Evolutionary conservation across 2,113 vertebrate genomes (phyloP).

Genomic region (Proteles cristata): DNA sequence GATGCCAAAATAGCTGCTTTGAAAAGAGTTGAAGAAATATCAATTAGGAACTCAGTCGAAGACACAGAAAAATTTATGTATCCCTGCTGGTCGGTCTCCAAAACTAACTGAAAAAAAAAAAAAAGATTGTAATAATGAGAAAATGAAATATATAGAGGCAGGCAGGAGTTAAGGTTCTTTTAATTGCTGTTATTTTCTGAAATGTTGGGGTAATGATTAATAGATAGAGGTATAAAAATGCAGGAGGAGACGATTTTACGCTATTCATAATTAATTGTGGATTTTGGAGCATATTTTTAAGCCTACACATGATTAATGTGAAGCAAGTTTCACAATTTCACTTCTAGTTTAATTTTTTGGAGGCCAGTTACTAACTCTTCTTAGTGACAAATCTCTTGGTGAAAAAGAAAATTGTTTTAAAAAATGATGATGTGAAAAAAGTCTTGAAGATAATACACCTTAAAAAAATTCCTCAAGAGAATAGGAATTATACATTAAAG

Average conservation of each 20-base stretch:
- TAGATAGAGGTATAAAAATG: slow-evolving; percentile 60
- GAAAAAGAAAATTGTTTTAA: slow-evolving; percentile 52
- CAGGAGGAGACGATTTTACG: slow-evolving; percentile 27
- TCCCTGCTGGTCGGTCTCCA: slow-evolving; percentile 91
- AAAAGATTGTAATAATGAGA: slow-evolving; percentile 91
- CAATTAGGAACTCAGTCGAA: slow-evolving; percentile 91
- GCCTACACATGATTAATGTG: slow-evolving; percentile 14
- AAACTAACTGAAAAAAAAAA: slow-evolving; percentile 87
- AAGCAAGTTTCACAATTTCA: slow-evolving; percentile 39
- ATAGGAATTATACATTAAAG: slow-evolving; percentile 13
- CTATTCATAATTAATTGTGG: slow-evolving; percentile 51
- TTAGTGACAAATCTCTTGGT: slow-evolving; percentile 28
- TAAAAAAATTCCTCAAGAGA: slow-evolving; percentile 38
- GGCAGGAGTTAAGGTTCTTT: slow-evolving; percentile 80
- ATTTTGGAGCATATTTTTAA: slow-evolving; percentile 49
- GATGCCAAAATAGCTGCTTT: slow-evolving; percentile 93
- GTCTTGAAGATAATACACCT: slow-evolving; percentile 34
- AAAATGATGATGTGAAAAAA: not conserved
- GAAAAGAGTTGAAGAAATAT: slow-evolving; percentile 93
- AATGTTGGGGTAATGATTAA: slow-evolving; percentile 73
- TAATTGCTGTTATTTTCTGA: slow-evolving; percentile 83
- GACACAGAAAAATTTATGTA: slow-evolving; percentile 92
- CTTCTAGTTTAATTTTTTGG: slow-evolving; percentile 57
- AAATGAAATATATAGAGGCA: slow-evolving; percentile 84
- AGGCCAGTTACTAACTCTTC: not conserved